These are phyloP conservation scores for Opisthograptis luteolata DNA, from an alignment of 2,888 invertebrate species.

Conservation along the genomic window DNA sequence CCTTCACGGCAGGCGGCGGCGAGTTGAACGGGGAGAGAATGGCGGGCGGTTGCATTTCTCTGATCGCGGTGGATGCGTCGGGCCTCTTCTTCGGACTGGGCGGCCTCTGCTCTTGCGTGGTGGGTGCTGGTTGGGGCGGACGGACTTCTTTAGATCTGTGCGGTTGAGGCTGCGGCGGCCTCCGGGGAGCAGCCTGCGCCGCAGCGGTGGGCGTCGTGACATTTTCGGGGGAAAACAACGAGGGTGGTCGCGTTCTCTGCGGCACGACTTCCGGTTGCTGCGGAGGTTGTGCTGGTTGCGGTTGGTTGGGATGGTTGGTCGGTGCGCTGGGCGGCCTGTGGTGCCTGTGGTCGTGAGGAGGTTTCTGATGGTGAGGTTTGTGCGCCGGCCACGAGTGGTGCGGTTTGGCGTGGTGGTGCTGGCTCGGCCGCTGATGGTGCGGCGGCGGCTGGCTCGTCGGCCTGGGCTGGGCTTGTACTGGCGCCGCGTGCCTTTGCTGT, in stretches of 20 bases:
- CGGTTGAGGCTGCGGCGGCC: conserved; percentile 48
- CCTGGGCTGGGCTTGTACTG: conserved; percentile 47
- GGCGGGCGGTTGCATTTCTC: conserved; percentile 74
- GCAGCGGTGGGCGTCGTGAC: conserved; percentile 75
- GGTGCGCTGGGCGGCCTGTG: conserved; percentile 54
- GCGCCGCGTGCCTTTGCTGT: conserved; percentile 37
- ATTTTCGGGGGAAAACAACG: conserved; percentile 88
- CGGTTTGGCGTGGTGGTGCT: conserved; percentile 60
- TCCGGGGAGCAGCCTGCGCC: conserved; percentile 57
- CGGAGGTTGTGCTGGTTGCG: conserved; percentile 47
- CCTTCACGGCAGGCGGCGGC: conserved; percentile 61
- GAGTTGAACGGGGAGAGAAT: conserved; percentile 82
- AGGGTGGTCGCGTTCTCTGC: conserved; percentile 80
- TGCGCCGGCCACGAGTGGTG: conserved; percentile 67
- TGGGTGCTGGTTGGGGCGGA: conserved; percentile 39
- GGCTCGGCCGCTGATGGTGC: conserved; percentile 51
- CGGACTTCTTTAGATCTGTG: conserved; percentile 52
- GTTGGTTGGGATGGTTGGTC: conserved; percentile 42
- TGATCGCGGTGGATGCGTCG: conserved; percentile 62
- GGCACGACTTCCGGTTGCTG: conserved; percentile 42
- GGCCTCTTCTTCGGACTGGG: conserved; percentile 68
- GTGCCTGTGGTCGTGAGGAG: conserved; percentile 69
- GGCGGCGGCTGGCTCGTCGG: conserved; percentile 45
- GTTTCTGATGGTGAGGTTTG: conserved; percentile 64
- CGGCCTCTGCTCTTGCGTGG: conserved; percentile 46